phyloP scores from a whole-genome alignment of 1,140 invertebrate species.

The Diuraphis noxia region DNA sequence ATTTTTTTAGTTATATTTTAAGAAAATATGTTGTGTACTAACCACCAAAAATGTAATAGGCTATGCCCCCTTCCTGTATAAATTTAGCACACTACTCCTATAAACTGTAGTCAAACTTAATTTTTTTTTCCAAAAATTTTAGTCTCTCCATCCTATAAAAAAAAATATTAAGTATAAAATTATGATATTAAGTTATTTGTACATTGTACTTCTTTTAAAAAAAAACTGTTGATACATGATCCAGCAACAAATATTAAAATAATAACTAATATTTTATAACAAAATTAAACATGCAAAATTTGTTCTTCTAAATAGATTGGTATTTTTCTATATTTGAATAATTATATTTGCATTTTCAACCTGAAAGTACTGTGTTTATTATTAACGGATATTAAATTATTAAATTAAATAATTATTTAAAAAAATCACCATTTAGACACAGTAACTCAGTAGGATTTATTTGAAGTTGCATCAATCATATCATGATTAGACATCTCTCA shows the following conservation, averaged over 20 bases:
- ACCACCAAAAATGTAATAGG: too few species aligned
- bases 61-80: too few species aligned
- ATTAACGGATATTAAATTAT: not conserved
- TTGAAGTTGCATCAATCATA: not conserved
- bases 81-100: too few species aligned
- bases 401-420: not conserved
- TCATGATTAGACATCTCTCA: too few species aligned
- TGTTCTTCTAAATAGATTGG: not conserved
- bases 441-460: not conserved
- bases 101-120: too few species aligned
- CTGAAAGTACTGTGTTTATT: not conserved
- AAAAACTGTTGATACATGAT: not conserved
- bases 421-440: not conserved
- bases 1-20: too few species aligned
- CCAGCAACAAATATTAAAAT: not conserved
- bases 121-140: too few species aligned
- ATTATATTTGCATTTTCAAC: not conserved
- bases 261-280: not conserved
- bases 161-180: not conserved
- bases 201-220: not conserved
- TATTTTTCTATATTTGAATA: not conserved
- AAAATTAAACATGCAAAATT: not conserved
- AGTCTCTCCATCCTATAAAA: not conserved
- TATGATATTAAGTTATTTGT: not conserved
- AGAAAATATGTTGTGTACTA: too few species aligned